phyloP scores from a whole-genome alignment of 2,113 vertebrate genomes.

The Isichthys henryi region DNA sequence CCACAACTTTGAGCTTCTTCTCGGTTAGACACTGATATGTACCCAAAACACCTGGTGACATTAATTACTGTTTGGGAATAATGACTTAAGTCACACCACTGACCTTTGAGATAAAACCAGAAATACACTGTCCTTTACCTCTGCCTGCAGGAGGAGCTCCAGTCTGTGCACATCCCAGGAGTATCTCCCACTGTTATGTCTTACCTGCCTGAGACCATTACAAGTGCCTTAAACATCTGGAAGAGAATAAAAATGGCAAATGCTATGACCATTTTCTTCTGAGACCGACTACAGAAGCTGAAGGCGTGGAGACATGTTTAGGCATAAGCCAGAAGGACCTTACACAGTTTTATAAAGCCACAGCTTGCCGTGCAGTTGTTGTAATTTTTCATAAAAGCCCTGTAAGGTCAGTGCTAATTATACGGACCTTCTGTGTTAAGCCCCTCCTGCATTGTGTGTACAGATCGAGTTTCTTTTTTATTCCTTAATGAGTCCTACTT shows the following conservation, averaged over 20 bases:
- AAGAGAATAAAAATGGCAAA: neutral
- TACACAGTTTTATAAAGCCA: neutral
- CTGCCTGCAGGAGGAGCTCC: neutral
- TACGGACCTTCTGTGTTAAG: conserved; percentile 26
- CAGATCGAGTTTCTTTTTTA: neutral
- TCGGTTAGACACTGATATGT: neutral
- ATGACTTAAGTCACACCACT: neutral
- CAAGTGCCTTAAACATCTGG: neutral
- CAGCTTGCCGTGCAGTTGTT: conserved; percentile 1
- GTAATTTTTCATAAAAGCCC: conserved; percentile 22
- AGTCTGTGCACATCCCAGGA: neutral
- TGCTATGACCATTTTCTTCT: neutral
- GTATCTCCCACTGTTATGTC: neutral
- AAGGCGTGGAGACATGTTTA: neutral
- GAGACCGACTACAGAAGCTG: neutral
- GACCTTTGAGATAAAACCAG: neutral
- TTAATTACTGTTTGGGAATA: neutral
- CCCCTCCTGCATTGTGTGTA: neutral
- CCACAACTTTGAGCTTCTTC: neutral
- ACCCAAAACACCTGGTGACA: neutral
- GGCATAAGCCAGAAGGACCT: neutral
- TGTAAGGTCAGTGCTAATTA: conserved; percentile 28
- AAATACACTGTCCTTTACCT: neutral
- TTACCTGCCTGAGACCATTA: neutral
- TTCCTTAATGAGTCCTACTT: conserved; percentile 12